phyloP scores from a whole-genome alignment of 2,113 vertebrate species.

The Platysternon megacephalum region DNA sequence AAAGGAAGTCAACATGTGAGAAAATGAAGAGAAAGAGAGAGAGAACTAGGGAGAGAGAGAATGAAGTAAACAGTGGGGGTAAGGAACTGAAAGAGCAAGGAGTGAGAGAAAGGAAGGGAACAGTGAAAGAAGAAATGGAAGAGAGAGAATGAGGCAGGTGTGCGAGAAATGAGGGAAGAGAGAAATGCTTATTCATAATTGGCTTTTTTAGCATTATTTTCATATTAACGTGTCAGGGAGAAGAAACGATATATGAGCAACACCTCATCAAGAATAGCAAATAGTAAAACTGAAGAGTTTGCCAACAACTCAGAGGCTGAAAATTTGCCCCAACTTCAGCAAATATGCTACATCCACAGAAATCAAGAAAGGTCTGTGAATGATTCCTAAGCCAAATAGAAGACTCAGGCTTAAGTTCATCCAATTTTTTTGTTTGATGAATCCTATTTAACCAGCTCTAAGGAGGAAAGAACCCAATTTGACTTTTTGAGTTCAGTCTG shows the following conservation, averaged over 20 bases:
- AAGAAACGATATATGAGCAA: neutral
- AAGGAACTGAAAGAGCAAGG: neutral
- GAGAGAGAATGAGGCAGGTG: neutral
- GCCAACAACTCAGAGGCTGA: neutral
- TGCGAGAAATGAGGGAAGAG: neutral
- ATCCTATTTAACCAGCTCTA: neutral
- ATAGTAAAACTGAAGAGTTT: neutral
- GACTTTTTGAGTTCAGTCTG: neutral
- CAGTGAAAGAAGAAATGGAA: neutral
- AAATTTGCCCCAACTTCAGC: neutral
- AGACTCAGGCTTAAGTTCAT: neutral
- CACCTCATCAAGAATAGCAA: neutral
- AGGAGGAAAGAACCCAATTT: neutral
- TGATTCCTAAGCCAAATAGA: neutral
- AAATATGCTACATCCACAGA: neutral
- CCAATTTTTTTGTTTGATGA: neutral
- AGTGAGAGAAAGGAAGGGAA: neutral
- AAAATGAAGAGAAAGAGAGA: neutral
- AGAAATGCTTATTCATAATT: constrained; percentile 11
- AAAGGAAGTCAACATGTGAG: neutral
- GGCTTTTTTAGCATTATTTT: neutral
- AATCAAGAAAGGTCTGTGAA: neutral
- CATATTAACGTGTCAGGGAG: neutral
- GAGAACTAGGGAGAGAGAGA: neutral
- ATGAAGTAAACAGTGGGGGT: neutral